Evolutionary conservation across 2,888 invertebrate species (phyloP), one percentile per base, ranked within the genome.

Genomic region (Drosophila borealis): DNA sequence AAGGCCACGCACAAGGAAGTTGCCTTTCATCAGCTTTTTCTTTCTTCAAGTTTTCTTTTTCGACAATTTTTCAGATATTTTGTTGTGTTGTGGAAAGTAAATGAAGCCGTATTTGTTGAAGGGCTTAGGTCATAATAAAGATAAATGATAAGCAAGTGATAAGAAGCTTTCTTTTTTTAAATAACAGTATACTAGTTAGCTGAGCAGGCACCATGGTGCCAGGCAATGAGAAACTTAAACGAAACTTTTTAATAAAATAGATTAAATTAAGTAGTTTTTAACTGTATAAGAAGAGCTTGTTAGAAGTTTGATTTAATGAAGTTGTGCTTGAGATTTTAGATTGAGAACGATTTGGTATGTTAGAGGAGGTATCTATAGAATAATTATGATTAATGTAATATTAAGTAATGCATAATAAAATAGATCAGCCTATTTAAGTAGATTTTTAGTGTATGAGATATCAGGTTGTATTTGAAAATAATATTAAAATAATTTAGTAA

Each of bases 101-200:
- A 85, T 85, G 88, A 89, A 88, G 80, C 70, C 61, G 82, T 85
- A 69, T 89, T 88, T 88, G 78, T 67, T 81, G 73, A 85, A 89
- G 89, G 88, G 86, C 88, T 88, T 74, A 78, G 70, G 85, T 75
- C 88, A 75, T 85, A 89, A 85, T 89, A 85, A 85, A 89, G 89
- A 85, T 85, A 88, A 85, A 85, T 89, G 85, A 85, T 85, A 88
- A 89, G 72, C 73, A 85, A 85, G 88, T 89, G 85, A 85, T 85
- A 89, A 88, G 85, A 79, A 69, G 51, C 4, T 68, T 59, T 54
- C 33, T 45, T 25, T 39, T 77, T 56, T 70, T 59, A 68, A 78
- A 75, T 56, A 71, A 81, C 62, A 67, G 75, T 61, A 57, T 62
- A n/a, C n/a, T n/a, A 77, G 71, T 63, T 68, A 11, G 51, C 51